Percentiles rank a stretch among this genome's conserved stretches.
Conservation (phyloP, 2,888 invertebrate species). For the Orthonychiurus folsomi region DNA sequence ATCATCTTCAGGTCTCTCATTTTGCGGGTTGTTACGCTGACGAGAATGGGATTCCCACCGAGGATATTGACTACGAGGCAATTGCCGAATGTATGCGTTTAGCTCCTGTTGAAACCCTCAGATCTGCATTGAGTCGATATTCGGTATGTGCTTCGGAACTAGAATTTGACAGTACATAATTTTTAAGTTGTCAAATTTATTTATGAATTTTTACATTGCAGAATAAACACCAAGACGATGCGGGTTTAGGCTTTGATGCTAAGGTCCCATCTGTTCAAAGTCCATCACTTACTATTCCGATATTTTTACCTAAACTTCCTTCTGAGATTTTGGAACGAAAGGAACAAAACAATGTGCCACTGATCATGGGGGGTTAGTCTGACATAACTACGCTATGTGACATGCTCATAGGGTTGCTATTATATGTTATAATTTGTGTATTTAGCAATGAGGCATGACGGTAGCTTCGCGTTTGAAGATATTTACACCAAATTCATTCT, state of each 20-base stretch:
- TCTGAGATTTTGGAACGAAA: conserved; percentile 16
- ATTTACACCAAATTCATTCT: conserved; percentile 16
- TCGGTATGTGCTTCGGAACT: conserved; percentile 11
- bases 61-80: conserved; percentile 1
- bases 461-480: conserved; percentile 19
- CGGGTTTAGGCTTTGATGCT: conserved; percentile 21
- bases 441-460: conserved; percentile 23
- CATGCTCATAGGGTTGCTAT: too few relatives aligned
- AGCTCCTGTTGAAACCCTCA: background rate
- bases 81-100: conserved; percentile 15
- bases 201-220: conserved; percentile 9
- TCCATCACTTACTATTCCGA: conserved; percentile 11
- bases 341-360: conserved; percentile 19
- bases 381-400: too few relatives aligned
- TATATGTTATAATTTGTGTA: too few relatives aligned
- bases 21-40: conserved; percentile 19
- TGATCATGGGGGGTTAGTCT: conserved; percentile 32
- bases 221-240: conserved; percentile 15
- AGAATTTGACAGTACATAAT: background rate
- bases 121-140: conserved; percentile 10
- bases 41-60: background rate
- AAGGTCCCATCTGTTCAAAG: conserved; percentile 27
- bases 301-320: conserved; percentile 22
- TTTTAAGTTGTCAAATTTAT: background rate
- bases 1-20: conserved; percentile 22